Conservation (phyloP, 2,888 invertebrate species). For the Hartigia nigra region DNA sequence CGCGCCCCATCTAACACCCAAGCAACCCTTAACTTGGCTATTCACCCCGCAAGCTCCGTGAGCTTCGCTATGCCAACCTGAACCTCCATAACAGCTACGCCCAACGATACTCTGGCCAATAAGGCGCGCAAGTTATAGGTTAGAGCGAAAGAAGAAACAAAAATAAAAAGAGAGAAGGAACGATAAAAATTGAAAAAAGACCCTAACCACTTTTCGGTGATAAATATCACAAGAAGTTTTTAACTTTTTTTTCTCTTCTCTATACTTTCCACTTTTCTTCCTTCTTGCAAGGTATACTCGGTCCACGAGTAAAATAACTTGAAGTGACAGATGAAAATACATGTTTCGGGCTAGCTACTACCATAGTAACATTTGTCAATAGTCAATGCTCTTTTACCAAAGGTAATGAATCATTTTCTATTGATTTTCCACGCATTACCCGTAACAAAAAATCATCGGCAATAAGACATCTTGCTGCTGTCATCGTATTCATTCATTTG, state of each 20-base stretch:
- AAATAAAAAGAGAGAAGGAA: neutral
- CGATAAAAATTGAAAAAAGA: neutral
- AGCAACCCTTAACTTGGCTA: conserved; percentile 37
- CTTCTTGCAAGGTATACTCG: neutral
- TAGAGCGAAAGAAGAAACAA: neutral
- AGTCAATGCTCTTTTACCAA: too few relatives aligned
- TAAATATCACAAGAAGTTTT: neutral
- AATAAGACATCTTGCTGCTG: too few relatives aligned
- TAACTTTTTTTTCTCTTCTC: neutral
- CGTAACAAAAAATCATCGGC: too few relatives aligned
- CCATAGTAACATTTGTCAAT: too few relatives aligned
- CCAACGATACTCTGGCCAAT: neutral
- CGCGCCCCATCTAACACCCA: conserved; percentile 42
- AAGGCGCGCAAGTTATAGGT: neutral
- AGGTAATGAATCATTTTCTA: too few relatives aligned
- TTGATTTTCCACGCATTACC: too few relatives aligned
- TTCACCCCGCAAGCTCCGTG: neutral
- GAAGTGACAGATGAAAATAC: too few relatives aligned
- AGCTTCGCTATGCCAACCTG: neutral
- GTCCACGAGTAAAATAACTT: too few relatives aligned
- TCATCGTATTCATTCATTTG: too few relatives aligned
- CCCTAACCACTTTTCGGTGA: neutral
- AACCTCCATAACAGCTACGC: neutral
- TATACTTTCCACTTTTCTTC: neutral
- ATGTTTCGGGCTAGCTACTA: too few relatives aligned